Evolutionary conservation across 2,888 invertebrate genomes (phyloP).

Genomic region (Drosophila kanekoi): DNA sequence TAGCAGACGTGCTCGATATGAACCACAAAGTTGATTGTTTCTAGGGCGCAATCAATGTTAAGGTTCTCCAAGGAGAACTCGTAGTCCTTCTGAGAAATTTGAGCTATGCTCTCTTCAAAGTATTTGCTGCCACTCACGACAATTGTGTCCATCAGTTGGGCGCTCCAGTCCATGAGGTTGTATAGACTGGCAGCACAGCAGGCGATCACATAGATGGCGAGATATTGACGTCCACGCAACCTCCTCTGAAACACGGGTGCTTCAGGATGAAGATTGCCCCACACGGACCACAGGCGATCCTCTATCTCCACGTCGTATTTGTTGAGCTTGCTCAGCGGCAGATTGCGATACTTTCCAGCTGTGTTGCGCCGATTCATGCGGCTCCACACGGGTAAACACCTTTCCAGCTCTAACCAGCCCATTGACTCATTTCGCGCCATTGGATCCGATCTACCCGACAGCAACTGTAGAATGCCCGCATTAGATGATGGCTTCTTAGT

Average conservation of each 20-base stretch:
- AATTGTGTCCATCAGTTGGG: conserved; percentile 88
- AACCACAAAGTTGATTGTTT: conserved; percentile 87
- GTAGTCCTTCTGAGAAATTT: conserved; percentile 86
- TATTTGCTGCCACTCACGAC: conserved; percentile 87
- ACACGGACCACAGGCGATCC: conserved; percentile 89
- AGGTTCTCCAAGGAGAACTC: conserved; percentile 87
- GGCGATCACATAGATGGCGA: conserved; percentile 87
- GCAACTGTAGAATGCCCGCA: no score
- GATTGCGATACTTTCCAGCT: conserved; percentile 73
- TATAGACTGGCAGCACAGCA: conserved; percentile 87
- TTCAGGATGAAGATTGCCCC: conserved; percentile 88
- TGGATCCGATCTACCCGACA: conserved; percentile 16
- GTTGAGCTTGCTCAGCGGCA: conserved; percentile 85
- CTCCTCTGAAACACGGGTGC: conserved; percentile 86
- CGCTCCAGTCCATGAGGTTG: conserved; percentile 88
- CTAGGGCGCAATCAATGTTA: conserved; percentile 86
- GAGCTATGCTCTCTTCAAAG: conserved; percentile 86
- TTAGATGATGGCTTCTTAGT: conserved; percentile 55
- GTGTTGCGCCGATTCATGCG: conserved; percentile 80
- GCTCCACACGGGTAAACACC: conserved; percentile 82
- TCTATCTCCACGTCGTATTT: conserved; percentile 89
- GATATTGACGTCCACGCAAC: conserved; percentile 88
- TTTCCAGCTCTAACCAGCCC: conserved; percentile 80
- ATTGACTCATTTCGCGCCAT: conserved; percentile 69
- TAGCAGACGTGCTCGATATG: conserved; percentile 87